phyloP scores from a whole-genome alignment of 2,888 invertebrate genomes.

The Caradrina clavipalpis region DNA sequence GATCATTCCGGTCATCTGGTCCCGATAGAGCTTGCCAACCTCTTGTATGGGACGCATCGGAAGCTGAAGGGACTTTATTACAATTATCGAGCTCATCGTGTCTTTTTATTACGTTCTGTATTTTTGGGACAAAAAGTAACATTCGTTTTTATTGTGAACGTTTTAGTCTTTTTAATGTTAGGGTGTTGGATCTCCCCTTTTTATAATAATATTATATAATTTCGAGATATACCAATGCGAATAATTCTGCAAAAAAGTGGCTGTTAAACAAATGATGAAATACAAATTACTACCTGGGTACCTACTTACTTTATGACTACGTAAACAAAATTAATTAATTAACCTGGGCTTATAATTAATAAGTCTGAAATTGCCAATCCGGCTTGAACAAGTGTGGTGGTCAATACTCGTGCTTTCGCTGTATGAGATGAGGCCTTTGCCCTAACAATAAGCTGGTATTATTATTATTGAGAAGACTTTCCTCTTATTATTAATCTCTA shows the following conservation, averaged over 20 bases:
- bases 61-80: slow-evolving; percentile 41
- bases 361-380: no score
- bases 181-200: slow-evolving; percentile 4
- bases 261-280: background rate
- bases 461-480: background rate
- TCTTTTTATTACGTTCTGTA: slow-evolving; percentile 43
- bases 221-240: background rate
- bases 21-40: slow-evolving; percentile 69
- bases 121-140: slow-evolving; percentile 20
- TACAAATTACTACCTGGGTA: background rate
- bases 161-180: slow-evolving; percentile 25
- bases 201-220: slow-evolving; percentile 6
- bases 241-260: background rate
- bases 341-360: no score
- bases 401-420: no score
- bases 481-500: background rate
- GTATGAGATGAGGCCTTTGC: no score
- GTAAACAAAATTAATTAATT: background rate
- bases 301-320: background rate
- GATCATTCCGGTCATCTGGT: slow-evolving; percentile 76
- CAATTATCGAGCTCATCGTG: slow-evolving; percentile 44
- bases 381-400: no score
- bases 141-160: slow-evolving; percentile 24
- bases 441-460: no score
- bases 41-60: slow-evolving; percentile 47